A percentile compares a stretch with the other conserved stretches of the same genome.
These are phyloP conservation scores for Aphis craccivora DNA, from an alignment of 1,140 invertebrate genomes.

Conservation along the genomic window DNA sequence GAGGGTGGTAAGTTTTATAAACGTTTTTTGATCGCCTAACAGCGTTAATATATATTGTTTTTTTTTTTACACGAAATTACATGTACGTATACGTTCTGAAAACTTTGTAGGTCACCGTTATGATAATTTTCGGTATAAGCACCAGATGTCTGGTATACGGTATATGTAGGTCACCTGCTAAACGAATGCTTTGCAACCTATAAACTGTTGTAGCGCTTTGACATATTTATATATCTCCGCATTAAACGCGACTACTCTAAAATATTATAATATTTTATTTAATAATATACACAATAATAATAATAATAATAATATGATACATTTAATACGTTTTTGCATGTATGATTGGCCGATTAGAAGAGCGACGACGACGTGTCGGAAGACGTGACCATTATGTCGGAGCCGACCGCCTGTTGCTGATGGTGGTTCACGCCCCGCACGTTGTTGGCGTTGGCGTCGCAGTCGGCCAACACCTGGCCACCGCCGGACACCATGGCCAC, in stretches of 20 bases:
- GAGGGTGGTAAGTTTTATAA: too few species aligned
- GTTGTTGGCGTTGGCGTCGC: slow-evolving; percentile 61
- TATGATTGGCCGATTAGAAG: slow-evolving; percentile 58
- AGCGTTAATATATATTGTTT: too few species aligned
- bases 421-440: slow-evolving; percentile 55
- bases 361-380: slow-evolving; percentile 62
- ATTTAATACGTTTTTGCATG: not conserved
- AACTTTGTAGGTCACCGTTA: too few species aligned
- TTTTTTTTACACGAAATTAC: too few species aligned
- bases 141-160: too few species aligned
- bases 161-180: too few species aligned
- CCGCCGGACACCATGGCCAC: slow-evolving; percentile 32
- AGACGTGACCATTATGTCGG: slow-evolving; percentile 59
- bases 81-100: too few species aligned
- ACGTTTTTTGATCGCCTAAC: too few species aligned
- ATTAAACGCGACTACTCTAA: not conserved
- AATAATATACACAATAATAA: not conserved
- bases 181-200: not conserved
- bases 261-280: not conserved
- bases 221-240: not conserved
- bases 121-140: too few species aligned
- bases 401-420: slow-evolving; percentile 44
- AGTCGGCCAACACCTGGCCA: slow-evolving; percentile 17
- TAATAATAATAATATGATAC: not conserved
- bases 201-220: not conserved